Conservation (phyloP, 2,888 invertebrate genomes). For the Chesias legatella region DNA sequence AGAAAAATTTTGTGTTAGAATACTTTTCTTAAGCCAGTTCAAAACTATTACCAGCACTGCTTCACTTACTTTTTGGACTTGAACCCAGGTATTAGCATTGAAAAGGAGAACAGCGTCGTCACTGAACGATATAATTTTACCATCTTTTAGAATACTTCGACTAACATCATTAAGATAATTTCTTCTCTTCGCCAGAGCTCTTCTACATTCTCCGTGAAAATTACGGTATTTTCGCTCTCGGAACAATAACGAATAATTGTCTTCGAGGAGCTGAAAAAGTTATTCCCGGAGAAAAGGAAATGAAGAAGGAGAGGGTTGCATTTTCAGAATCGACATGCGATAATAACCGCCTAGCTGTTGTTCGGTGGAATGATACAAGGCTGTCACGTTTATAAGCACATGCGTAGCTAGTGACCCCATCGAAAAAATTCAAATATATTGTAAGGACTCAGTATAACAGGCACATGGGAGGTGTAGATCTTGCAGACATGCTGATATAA, state of each 20-base stretch:
- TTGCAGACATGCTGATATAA: slow-evolving; percentile 36
- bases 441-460: slow-evolving; percentile 38
- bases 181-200: slow-evolving; percentile 28
- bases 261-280: slow-evolving; percentile 27
- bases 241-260: slow-evolving; percentile 31
- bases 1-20: too few relatives aligned
- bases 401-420: slow-evolving; percentile 34
- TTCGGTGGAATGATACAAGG: slow-evolving; percentile 40
- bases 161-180: too few relatives aligned
- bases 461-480: slow-evolving; percentile 43
- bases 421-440: slow-evolving; percentile 33
- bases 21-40: too few relatives aligned
- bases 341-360: slow-evolving; percentile 27
- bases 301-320: slow-evolving; percentile 28
- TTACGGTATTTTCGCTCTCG: slow-evolving; percentile 31
- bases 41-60: too few relatives aligned
- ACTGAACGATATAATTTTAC: too few relatives aligned
- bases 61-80: too few relatives aligned
- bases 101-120: too few relatives aligned
- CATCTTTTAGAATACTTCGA: too few relatives aligned
- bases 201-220: slow-evolving; percentile 28
- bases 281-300: slow-evolving; percentile 23
- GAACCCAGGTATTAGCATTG: too few relatives aligned
- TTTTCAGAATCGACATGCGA: slow-evolving; percentile 26
- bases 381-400: slow-evolving; percentile 36